Evolutionary conservation across 2,113 vertebrate species (phyloP).

Genomic region (Morone chrysops): DNA sequence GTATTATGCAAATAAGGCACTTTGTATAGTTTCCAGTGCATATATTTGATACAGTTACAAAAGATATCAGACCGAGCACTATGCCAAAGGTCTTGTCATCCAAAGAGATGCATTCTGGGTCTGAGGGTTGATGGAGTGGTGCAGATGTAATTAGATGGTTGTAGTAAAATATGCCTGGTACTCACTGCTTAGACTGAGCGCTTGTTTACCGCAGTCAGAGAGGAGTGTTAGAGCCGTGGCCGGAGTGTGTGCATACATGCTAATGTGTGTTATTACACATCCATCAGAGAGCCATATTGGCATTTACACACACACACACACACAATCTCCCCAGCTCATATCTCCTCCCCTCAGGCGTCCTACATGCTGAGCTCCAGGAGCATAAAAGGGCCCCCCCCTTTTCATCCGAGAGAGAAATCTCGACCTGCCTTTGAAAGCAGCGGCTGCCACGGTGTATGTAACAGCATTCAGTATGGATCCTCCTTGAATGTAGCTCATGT

Average conservation of each 20-base stretch:
- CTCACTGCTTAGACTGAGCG: not conserved
- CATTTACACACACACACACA: slow-evolving; percentile 41
- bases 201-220: slow-evolving; percentile 36
- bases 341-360: slow-evolving; percentile 11
- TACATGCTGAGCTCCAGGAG: slow-evolving; percentile 3
- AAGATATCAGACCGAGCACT: not conserved
- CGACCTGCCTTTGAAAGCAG: slow-evolving; percentile 19
- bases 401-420: slow-evolving; percentile 5
- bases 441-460: not conserved
- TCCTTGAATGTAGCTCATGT: not conserved
- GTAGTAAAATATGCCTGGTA: slow-evolving; percentile 17
- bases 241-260: slow-evolving; percentile 58
- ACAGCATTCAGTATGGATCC: not conserved
- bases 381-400: not conserved
- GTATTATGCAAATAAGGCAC: not conserved
- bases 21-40: not conserved
- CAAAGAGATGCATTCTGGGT: not conserved
- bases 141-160: slow-evolving; percentile 12
- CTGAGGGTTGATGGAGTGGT: slow-evolving; percentile 1
- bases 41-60: slow-evolving; percentile 14
- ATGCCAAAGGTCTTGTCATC: not conserved
- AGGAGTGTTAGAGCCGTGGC: slow-evolving; percentile 19
- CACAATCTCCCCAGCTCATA: slow-evolving; percentile 18
- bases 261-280: slow-evolving; percentile 63
- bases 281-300: slow-evolving; percentile 50